phyloP scores from a whole-genome alignment of 2,113 vertebrate species.

The Antechinus stuartii region DNA sequence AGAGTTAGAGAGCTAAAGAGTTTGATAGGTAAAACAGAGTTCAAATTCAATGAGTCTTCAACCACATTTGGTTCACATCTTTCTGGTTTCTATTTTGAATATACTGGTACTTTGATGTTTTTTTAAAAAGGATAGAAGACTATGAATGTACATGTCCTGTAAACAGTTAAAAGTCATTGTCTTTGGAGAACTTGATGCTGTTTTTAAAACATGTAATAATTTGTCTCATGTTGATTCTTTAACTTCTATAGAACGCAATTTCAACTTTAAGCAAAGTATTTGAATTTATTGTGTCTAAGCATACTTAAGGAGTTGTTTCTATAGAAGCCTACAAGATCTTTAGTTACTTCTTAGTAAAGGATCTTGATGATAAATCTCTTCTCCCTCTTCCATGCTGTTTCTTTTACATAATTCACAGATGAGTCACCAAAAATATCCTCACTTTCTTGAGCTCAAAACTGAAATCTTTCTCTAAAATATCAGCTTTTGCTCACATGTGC shows the following conservation, averaged over 20 bases:
- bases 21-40: constrained; percentile 39
- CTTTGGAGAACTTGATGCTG: constrained; percentile 69
- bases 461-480: not conserved
- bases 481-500: constrained; percentile 45
- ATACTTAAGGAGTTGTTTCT: constrained; percentile 61
- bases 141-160: constrained; percentile 75
- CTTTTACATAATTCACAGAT: constrained; percentile 35
- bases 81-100: constrained; percentile 62
- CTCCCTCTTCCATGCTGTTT: constrained; percentile 33
- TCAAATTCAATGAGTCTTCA: constrained; percentile 46
- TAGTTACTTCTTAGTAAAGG: constrained; percentile 69
- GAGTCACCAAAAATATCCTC: constrained; percentile 36
- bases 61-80: constrained; percentile 52
- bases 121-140: constrained; percentile 69
- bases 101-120: constrained; percentile 8
- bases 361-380: constrained; percentile 54
- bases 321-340: constrained; percentile 19
- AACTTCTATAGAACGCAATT: constrained; percentile 68
- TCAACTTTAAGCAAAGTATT: constrained; percentile 63
- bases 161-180: constrained; percentile 68
- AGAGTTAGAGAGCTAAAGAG: constrained; percentile 45
- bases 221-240: constrained; percentile 65
- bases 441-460: not conserved
- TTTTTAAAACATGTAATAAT: constrained; percentile 40
- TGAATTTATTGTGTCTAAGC: constrained; percentile 53